phyloP scores from a whole-genome alignment of 2,888 invertebrate genomes.

The Brenthis daphne region DNA sequence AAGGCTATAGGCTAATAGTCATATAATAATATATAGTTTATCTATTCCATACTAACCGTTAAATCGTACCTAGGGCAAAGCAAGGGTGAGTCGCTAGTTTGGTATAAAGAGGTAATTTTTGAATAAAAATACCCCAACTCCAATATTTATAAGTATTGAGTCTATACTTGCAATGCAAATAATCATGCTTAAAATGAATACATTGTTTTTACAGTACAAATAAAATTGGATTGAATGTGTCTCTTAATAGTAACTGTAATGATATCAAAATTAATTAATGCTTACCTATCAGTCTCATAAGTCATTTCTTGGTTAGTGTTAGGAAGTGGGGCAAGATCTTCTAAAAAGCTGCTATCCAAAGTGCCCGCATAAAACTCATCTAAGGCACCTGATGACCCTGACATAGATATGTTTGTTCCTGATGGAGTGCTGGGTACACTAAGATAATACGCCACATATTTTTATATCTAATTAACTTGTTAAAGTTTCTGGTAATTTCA shows the following conservation, averaged over 20 bases:
- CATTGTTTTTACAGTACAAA: background rate
- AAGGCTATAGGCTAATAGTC: no score
- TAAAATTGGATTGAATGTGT: no score
- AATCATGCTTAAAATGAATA: background rate
- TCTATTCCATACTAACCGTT: no score
- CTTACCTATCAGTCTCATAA: conserved; percentile 68
- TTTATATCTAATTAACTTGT: background rate
- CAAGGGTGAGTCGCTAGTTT: no score
- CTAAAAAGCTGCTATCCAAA: conserved; percentile 88
- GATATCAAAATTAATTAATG: conserved; percentile 16
- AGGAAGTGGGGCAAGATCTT: conserved; percentile 79
- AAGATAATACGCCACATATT: background rate
- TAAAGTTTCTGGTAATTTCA: background rate
- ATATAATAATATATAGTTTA: no score
- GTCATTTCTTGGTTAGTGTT: conserved; percentile 51
- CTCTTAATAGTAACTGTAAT: background rate
- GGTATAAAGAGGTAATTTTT: no score
- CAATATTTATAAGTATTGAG: no score
- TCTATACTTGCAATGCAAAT: no score
- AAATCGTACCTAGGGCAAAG: no score
- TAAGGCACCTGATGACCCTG: conserved; percentile 84
- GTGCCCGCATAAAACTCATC: conserved; percentile 85
- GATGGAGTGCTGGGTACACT: conserved; percentile 62
- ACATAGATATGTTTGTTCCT: conserved; percentile 49
- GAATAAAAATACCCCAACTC: no score